Evolutionary conservation across 2,113 vertebrate species (phyloP).

Genomic region (Menidia beryllina): DNA sequence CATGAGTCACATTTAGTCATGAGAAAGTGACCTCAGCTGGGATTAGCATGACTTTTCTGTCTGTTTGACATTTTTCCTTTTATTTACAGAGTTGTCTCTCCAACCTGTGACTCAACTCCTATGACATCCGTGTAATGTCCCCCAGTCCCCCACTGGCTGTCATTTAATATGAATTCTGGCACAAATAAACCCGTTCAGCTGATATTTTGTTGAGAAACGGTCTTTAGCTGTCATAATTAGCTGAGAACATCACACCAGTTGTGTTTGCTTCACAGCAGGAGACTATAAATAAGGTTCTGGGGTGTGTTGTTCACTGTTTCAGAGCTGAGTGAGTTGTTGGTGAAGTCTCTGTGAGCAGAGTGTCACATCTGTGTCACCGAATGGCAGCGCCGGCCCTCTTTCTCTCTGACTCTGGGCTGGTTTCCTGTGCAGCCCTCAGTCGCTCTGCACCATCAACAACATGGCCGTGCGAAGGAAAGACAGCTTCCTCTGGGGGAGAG

Average conservation of each 20-base stretch:
- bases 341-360: not conserved
- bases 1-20: no score
- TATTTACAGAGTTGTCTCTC: no score
- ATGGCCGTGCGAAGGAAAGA: constrained; percentile 79
- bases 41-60: no score
- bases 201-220: no score
- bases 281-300: constrained; percentile 3
- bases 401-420: constrained; percentile 26
- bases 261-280: not conserved
- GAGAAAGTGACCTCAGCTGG: no score
- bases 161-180: no score
- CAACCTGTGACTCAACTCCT: no score
- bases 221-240: not conserved
- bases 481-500: constrained; percentile 85
- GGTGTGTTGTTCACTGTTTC: not conserved
- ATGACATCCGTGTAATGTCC: no score
- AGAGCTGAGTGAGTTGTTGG: not conserved
- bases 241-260: not conserved
- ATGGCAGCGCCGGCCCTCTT: constrained; percentile 35
- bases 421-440: constrained; percentile 64
- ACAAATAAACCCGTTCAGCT: no score
- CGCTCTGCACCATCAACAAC: constrained; percentile 40
- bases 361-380: not conserved
- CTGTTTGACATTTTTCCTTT: no score
- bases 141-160: no score